Evolutionary conservation across 2,888 invertebrate genomes (phyloP).

Genomic region (Dioctria rufipes): DNA sequence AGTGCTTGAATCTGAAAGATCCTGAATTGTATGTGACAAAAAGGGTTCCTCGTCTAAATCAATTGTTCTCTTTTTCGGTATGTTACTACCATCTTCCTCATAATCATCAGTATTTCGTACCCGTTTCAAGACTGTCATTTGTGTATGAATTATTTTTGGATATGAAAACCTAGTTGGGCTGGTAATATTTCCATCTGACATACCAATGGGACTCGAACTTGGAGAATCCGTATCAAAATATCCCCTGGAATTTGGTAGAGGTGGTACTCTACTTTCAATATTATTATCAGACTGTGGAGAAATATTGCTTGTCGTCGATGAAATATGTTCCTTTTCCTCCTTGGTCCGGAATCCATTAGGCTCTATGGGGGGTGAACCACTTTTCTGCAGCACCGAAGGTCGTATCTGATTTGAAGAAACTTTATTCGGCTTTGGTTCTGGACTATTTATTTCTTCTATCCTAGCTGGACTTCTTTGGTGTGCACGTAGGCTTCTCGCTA

Average conservation of each 20-base stretch:
- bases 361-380: not conserved
- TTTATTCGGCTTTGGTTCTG: not conserved
- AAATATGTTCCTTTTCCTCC: not conserved
- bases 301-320: not conserved
- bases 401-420: conserved; percentile 13
- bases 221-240: conserved; percentile 60
- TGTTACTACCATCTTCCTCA: conserved; percentile 41
- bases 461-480: conserved; percentile 25
- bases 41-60: conserved; percentile 50
- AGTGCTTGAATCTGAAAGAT: conserved; percentile 53
- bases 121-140: conserved; percentile 21
- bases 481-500: conserved; percentile 66
- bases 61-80: conserved; percentile 58
- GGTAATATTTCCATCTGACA: not conserved
- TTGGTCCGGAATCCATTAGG: conserved; percentile 21
- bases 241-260: conserved; percentile 61
- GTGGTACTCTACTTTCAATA: conserved; percentile 60
- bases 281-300: not conserved
- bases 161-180: conserved; percentile 9
- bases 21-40: conserved; percentile 52
- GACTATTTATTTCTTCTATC: conserved; percentile 23
- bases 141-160: not conserved
- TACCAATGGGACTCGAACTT: not conserved
- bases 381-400: conserved; percentile 59
- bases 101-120: conserved; percentile 11